Base-by-base conservation (phyloP, 2,888 invertebrate species). In the Limnephilus auricula region DNA sequence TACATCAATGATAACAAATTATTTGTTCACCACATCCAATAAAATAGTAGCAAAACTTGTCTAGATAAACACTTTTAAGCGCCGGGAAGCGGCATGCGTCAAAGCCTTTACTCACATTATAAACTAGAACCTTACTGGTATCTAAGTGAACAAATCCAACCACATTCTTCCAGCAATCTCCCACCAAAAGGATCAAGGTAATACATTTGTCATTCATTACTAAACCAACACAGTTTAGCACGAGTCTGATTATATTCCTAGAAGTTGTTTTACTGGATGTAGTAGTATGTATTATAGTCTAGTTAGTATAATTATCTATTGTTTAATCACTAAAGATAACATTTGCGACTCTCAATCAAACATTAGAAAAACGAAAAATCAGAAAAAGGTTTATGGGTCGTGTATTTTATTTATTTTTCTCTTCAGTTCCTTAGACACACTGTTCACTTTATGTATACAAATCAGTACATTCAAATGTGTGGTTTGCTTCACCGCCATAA, bases 91-190 rank as follows among this genome's bases (percentile, higher is more conserved):
- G 85, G 85, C 45, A 2, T 10, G 30, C 13, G 6, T 85, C 85
- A 85, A 85, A 85, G 85, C 12, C 34, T 85, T 13, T 37, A 82
- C 34, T 82, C 34, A 18, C 31, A 18, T 82, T 65, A 65, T 65
- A 25, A n/a, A 65, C 18, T 82, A 34, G 34, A 37, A 82, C 82
- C 32, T 82, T 82, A 82, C 34, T 82, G 82, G 34, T 34, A 34
- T 82, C 82, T 82, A 32, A 82, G 34, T 32, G 32, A 34, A 32
- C 1, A 3, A 82, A 82, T 82, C 34, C 82, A 82, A 34, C 65
- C 25, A 9, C 65, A 65, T 65, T 9, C 65, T 9, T n/a, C 65
- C n/a, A 9, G 18, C n/a, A 25, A 65, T 65, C 65, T 65, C 25
- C 25, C 25, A 65, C 65, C 65, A 65, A 65, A 65, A 65, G 65